phyloP scores from a whole-genome alignment of 2,113 vertebrate species.

The Aspiorhynchus laticeps region DNA sequence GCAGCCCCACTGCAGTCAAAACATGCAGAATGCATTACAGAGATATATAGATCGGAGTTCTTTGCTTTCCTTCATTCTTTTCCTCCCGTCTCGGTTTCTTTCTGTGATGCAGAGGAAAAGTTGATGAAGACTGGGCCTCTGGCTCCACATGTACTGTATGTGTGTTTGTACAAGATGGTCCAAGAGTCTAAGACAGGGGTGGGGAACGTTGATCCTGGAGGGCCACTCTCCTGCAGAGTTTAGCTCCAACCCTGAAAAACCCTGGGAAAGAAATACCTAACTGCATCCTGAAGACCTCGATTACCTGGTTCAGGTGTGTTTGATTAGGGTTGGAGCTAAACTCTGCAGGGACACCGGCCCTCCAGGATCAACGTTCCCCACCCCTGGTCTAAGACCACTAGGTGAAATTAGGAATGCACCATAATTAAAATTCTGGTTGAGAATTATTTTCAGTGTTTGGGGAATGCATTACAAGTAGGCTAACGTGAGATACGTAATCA shows the following conservation, averaged over 20 bases:
- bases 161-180: background rate
- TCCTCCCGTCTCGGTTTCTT: background rate
- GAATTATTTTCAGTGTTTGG: background rate
- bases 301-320: no score
- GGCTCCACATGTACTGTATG: background rate
- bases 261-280: no score
- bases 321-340: no score
- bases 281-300: no score
- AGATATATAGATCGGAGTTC: slow-evolving; percentile 20
- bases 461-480: background rate
- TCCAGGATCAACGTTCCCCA: no score
- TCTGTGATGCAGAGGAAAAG: slow-evolving; percentile 9
- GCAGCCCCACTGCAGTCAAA: slow-evolving; percentile 23
- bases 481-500: background rate
- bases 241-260: no score
- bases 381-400: background rate
- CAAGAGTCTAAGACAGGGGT: no score
- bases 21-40: slow-evolving; percentile 39
- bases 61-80: slow-evolving; percentile 23
- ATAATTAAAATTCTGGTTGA: background rate
- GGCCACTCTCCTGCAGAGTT: no score
- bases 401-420: background rate
- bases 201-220: no score
- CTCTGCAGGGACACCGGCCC: no score
- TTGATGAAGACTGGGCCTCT: slow-evolving; percentile 22